A percentile compares a stretch with the other conserved stretches of the same genome.
These are phyloP conservation scores for Hafferia zeledoni DNA, from an alignment of 2,797 vertebrate genomes.

Conservation along the genomic window DNA sequence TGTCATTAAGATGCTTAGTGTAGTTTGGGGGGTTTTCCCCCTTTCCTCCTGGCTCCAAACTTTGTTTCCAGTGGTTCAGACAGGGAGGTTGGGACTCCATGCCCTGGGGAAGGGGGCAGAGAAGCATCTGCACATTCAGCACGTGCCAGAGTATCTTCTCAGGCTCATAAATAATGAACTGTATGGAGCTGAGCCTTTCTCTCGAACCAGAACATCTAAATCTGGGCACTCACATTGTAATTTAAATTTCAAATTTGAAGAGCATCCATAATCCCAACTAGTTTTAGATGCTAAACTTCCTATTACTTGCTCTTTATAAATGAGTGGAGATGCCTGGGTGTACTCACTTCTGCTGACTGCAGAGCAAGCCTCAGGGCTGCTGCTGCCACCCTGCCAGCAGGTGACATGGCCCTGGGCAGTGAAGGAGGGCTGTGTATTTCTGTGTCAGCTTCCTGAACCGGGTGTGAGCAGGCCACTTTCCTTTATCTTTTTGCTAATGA, in stretches of 20 bases:
- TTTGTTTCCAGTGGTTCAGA: neutral
- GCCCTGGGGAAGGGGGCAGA: fast-evolving
- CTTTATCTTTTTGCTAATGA: neutral
- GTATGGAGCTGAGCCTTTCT: neutral
- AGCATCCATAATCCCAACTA: neutral
- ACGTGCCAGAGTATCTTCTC: neutral
- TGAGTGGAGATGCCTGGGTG: neutral
- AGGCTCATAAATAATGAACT: neutral
- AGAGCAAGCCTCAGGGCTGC: neutral
- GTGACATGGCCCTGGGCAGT: neutral
- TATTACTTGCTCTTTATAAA: neutral
- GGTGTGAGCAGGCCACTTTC: neutral
- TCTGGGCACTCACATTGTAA: neutral
- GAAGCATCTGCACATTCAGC: neutral
- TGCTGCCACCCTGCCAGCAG: neutral
- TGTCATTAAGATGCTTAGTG: neutral
- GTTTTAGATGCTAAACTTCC: neutral
- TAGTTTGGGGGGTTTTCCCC: neutral
- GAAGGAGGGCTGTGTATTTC: neutral
- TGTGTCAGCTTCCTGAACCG: neutral
- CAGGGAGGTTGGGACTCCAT: fast-evolving
- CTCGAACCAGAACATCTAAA: neutral
- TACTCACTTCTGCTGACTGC: neutral
- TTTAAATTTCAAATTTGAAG: neutral
- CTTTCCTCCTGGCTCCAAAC: neutral